A percentile compares a stretch with the other conserved stretches of the same genome.
Conservation (phyloP, 2,888 invertebrate genomes). For the Agonopterix heracliana region DNA sequence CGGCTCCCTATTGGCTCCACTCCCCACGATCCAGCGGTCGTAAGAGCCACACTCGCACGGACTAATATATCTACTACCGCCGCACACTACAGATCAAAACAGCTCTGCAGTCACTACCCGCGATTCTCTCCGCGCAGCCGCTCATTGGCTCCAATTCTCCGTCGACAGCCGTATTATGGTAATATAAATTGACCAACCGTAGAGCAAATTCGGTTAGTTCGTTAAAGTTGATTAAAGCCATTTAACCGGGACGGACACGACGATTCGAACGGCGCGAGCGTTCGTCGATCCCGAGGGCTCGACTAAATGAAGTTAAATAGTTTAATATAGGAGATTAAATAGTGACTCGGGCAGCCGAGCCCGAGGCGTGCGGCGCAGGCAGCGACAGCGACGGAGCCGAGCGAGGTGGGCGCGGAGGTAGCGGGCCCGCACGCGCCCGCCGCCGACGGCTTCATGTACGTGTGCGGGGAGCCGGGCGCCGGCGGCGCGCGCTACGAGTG, state of each 20-base stretch:
- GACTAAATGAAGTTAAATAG: conserved; percentile 70
- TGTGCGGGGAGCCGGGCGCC: conserved; percentile 54
- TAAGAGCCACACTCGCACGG: conserved; percentile 44
- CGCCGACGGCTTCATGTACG: conserved; percentile 69
- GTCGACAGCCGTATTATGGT: conserved; percentile 61
- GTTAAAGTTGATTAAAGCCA: conserved; percentile 77
- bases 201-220: conserved; percentile 75
- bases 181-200: conserved; percentile 78
- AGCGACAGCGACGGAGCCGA: conserved; percentile 59
- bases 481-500: conserved; percentile 57
- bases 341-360: conserved; percentile 34
- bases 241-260: conserved; percentile 72
- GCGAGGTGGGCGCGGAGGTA: conserved; percentile 65
- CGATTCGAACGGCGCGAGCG: conserved; percentile 69
- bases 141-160: conserved; percentile 51
- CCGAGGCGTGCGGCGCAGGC: conserved; percentile 28
- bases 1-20: conserved; percentile 38
- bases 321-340: conserved; percentile 58
- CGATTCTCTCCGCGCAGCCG: conserved; percentile 33
- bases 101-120: conserved; percentile 26
- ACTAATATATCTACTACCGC: conserved; percentile 41
- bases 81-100: conserved; percentile 42
- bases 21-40: conserved; percentile 25
- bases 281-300: conserved; percentile 64
- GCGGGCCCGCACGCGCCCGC: conserved; percentile 68